Evolutionary conservation across 1,140 invertebrate species (phyloP).

Genomic region (Saccostrea glomerata): DNA sequence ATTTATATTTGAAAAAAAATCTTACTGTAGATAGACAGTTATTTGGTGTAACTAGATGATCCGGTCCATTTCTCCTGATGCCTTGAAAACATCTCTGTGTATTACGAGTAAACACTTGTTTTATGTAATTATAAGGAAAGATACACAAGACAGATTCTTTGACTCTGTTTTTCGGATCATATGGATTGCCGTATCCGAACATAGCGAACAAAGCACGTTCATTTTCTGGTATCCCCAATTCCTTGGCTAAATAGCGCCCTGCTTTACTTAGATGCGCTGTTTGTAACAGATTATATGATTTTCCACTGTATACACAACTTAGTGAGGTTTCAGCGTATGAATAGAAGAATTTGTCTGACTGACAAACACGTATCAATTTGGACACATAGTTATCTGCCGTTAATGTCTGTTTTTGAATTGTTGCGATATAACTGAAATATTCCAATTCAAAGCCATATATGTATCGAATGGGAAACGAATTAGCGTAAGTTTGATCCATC

Average conservation of each 20-base stretch:
- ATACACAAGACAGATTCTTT: constrained; percentile 92
- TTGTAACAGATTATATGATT: constrained; percentile 92
- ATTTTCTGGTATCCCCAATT: constrained; percentile 89
- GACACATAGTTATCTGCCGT: constrained; percentile 92
- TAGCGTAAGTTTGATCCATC: constrained; percentile 55
- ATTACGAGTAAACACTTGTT: constrained; percentile 97
- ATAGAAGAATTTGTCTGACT: constrained; percentile 97
- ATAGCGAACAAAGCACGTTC: constrained; percentile 97
- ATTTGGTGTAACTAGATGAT: constrained; percentile 65
- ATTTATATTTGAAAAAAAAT: too few relatives aligned
- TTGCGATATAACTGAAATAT: constrained; percentile 97
- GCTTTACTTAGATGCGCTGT: constrained; percentile 96
- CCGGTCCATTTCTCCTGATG: constrained; percentile 74
- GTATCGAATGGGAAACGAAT: constrained; percentile 87
- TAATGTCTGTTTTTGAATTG: constrained; percentile 92
- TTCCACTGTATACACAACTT: constrained; percentile 90
- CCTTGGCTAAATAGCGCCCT: constrained; percentile 91
- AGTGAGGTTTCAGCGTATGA: constrained; percentile 99
- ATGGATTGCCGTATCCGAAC: constrained; percentile 90
- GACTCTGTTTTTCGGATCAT: constrained; percentile 85
- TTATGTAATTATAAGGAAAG: constrained; percentile 94
- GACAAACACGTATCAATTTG: constrained; percentile 96
- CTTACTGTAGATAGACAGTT: constrained; percentile 62
- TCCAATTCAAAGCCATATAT: constrained; percentile 97
- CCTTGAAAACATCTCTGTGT: constrained; percentile 96